Evolutionary conservation across 2,888 invertebrate species (phyloP), one percentile per base, ranked within the genome.

Genomic region (Quadroppia sp.): DNA sequence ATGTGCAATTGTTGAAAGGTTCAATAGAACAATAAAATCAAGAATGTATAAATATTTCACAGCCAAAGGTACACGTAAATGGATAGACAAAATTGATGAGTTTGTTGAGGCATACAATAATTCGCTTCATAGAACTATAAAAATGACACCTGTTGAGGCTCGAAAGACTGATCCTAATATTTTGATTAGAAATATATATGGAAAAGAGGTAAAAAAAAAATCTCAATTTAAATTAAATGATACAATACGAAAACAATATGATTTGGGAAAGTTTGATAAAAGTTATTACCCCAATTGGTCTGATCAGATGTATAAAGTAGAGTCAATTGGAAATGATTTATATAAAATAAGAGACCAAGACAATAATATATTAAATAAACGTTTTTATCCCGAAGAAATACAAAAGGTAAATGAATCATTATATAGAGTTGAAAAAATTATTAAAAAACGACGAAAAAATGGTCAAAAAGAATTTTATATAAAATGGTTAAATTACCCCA

Each of bases 401-500:
- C 72, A 72, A 42, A 32, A 72, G 32, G 56, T 72, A 15, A 56
- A 23, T n/a, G 20, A 30, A 23, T 30, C 42, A 25, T 11, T 28
- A 2, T 64, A 40, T 23, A 6, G 73, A 45, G 28, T 73, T n/a
- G 73, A 73, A 32, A 67, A 45, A 13, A 20, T 73, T 67, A 4
- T 73, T 1, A 64, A 61, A 73, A 28, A 28, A 17, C 17, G 45
- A 15, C 28, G 1, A 48, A n/a, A 7, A 17, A 67, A 45, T 6
- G 48, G 73, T 11, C 23, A 13, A 28, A 45, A 28, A 48, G 7
- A 67, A 42, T 73, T 25, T 30, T 23, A 28, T 13, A 64, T 73
- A 0, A 73, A 73, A 25, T 73, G 64, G 64, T 28, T 73, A 64
- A 25, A 25, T 9, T 53, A 73, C 11, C 67, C 73, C 2, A 2